Evolutionary conservation across 2,113 vertebrate species (phyloP).

Genomic region (Aramus guarauna): DNA sequence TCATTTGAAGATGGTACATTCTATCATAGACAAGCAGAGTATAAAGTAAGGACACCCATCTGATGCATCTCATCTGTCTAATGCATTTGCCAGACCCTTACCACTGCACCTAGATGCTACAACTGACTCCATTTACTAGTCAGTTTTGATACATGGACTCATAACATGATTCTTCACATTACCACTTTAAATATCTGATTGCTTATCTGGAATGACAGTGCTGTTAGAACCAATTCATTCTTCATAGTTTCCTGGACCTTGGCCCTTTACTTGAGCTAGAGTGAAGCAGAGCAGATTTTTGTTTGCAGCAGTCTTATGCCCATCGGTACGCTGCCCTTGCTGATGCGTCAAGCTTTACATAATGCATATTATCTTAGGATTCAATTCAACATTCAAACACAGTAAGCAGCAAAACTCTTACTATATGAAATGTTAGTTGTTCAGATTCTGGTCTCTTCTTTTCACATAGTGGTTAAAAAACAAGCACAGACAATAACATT

Average conservation of each 20-base stretch:
- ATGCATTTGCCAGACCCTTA: conserved; percentile 36
- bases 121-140: conserved; percentile 48
- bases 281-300: background rate
- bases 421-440: background rate
- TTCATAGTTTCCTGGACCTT: background rate
- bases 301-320: background rate
- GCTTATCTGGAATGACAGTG: conserved; percentile 48
- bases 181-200: conserved; percentile 53
- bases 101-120: conserved; percentile 22
- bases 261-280: background rate
- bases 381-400: background rate
- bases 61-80: conserved; percentile 27
- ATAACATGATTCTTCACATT: conserved; percentile 20
- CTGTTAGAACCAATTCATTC: conserved; percentile 47
- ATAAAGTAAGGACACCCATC: conserved; percentile 1
- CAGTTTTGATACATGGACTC: conserved; percentile 30
- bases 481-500: background rate
- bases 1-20: background rate
- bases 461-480: background rate
- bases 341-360: background rate
- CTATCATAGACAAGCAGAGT: background rate
- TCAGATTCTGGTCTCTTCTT: background rate
- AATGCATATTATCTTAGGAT: background rate
- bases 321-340: background rate
- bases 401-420: background rate